Conservation (phyloP, 2,797 vertebrate species). For the Microtus californicus region DNA sequence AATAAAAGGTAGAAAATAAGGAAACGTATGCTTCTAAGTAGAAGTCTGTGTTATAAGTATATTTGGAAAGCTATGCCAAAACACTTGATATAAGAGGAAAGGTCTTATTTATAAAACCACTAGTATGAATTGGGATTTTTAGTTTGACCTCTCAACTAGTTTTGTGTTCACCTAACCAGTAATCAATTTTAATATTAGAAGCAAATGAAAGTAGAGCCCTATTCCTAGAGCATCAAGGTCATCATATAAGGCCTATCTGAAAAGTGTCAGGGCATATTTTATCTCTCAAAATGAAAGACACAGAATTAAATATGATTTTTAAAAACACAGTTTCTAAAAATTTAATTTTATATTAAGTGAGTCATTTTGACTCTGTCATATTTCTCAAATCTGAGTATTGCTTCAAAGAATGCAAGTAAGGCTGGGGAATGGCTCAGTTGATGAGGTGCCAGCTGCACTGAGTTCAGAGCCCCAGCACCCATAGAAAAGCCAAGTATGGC, state of each 20-base stretch:
- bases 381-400: slow-evolving; percentile 27
- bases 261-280: slow-evolving; percentile 45
- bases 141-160: background rate
- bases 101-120: slow-evolving; percentile 19
- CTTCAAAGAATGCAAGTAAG: background rate
- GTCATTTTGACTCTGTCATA: slow-evolving; percentile 23
- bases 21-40: slow-evolving; percentile 46
- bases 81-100: background rate
- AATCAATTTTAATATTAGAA: background rate
- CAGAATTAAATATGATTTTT: slow-evolving; percentile 59
- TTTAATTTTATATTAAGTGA: slow-evolving; percentile 32
- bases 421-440: background rate
- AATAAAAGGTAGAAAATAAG: slow-evolving; percentile 50
- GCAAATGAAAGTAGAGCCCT: slow-evolving; percentile 8
- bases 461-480: too few species aligned
- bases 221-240: background rate
- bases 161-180: slow-evolving; percentile 27
- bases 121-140: slow-evolving; percentile 20
- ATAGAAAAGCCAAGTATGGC: background rate
- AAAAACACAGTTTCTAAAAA: slow-evolving; percentile 27
- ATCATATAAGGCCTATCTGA: slow-evolving; percentile 1
- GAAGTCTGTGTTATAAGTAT: slow-evolving; percentile 1
- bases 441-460: background rate
- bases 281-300: slow-evolving; percentile 33
- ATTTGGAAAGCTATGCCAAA: slow-evolving; percentile 56